Conservation (phyloP, 2,888 invertebrate genomes). For the Nymphalis c-album region DNA sequence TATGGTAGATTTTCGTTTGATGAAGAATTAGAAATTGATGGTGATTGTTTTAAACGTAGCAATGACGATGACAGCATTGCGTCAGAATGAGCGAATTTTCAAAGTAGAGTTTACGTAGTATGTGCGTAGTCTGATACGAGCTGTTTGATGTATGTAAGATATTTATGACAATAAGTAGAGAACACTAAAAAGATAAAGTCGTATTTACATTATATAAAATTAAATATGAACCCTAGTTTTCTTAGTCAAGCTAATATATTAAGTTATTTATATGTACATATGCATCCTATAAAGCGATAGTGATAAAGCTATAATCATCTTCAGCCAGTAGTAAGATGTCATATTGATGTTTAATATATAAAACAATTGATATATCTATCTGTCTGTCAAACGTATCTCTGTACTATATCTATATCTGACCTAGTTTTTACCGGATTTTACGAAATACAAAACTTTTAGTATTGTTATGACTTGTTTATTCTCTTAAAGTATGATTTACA, state of each 20-base stretch:
- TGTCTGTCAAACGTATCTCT: conserved; percentile 1
- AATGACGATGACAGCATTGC: conserved; percentile 24
- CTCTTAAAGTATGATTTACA: no score
- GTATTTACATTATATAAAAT: no score
- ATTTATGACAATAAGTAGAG: neutral
- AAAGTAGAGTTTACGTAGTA: conserved; percentile 4
- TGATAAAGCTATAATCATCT: no score
- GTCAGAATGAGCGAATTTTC: conserved; percentile 14
- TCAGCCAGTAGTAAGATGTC: no score
- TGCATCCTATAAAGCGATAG: no score
- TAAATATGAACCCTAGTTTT: no score
- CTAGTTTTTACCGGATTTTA: neutral
- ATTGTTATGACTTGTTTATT: no score
- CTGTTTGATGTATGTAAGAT: neutral
- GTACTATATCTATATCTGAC: neutral
- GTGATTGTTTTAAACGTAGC: conserved; percentile 19
- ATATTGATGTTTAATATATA: neutral
- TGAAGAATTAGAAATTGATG: conserved; percentile 5
- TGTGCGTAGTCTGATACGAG: conserved; percentile 5
- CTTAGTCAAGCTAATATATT: no score
- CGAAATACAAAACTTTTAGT: no score
- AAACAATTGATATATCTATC: no score
- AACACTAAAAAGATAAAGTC: neutral
- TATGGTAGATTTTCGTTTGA: conserved; percentile 8
- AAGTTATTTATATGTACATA: no score